phyloP scores from a whole-genome alignment of 2,113 vertebrate genomes.

The Peromyscus leucopus region DNA sequence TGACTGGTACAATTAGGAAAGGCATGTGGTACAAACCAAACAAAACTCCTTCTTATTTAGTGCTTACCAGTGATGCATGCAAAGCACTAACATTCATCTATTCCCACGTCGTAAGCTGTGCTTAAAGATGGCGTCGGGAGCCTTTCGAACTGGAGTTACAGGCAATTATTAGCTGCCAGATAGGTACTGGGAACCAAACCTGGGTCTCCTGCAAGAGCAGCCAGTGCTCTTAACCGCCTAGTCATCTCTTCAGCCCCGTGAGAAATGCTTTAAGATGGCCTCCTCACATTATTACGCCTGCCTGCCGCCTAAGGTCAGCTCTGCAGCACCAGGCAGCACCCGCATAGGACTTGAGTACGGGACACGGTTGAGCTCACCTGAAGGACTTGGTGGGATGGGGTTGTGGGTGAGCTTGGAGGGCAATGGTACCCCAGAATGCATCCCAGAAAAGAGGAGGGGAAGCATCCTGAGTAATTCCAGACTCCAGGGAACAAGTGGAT shows the following conservation, averaged over 20 bases:
- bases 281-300: neutral
- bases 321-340: neutral
- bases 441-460: neutral
- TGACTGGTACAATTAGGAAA: neutral
- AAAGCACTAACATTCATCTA: slow-evolving; percentile 9
- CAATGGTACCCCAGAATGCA: neutral
- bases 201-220: neutral
- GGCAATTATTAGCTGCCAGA: neutral
- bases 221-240: neutral
- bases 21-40: neutral
- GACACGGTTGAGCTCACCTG: neutral
- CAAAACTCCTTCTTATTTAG: neutral
- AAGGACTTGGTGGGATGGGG: neutral
- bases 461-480: neutral
- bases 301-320: neutral
- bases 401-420: neutral
- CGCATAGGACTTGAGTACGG: neutral
- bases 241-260: neutral
- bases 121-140: neutral
- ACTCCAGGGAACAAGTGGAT: neutral
- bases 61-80: neutral
- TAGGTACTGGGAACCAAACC: neutral
- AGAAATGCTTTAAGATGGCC: neutral
- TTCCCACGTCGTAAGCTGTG: neutral
- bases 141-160: neutral